These are phyloP conservation scores for Paguma larvata DNA, from an alignment of 2,797 vertebrate species.

Conservation along the genomic window DNA sequence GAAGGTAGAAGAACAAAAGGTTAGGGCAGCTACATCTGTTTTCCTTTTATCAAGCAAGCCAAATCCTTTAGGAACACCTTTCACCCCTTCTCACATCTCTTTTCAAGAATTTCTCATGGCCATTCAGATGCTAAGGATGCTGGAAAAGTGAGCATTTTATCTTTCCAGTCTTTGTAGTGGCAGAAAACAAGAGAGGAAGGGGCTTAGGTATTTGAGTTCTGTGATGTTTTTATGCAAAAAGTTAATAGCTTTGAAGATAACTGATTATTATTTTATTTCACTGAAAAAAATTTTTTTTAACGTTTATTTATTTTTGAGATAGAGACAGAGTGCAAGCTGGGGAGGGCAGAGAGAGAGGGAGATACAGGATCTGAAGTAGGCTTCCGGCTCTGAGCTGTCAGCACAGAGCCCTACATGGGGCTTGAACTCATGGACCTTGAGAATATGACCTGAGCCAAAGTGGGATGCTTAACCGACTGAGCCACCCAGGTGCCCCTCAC, in stretches of 20 bases:
- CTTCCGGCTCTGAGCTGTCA: too few species aligned
- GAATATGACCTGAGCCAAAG: too few species aligned
- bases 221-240: neutral
- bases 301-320: too few species aligned
- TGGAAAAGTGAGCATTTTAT: neutral
- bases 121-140: neutral
- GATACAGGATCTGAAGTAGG: too few species aligned
- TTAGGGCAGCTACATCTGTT: neutral
- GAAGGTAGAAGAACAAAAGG: neutral
- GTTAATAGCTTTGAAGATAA: neutral
- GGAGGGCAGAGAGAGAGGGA: too few species aligned
- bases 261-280: neutral
- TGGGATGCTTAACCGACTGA: too few species aligned
- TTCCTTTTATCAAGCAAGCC: neutral
- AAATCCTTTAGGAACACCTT: neutral
- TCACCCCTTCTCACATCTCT: neutral
- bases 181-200: neutral
- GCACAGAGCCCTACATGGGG: too few species aligned
- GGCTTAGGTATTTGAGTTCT: neutral
- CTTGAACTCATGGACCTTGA: too few species aligned
- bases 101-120: neutral
- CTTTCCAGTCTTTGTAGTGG: neutral
- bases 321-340: too few species aligned
- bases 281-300: neutral
- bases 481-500: too few species aligned